phyloP scores from a whole-genome alignment of 2,888 invertebrate species.

The Mesodorylaimus sp. region DNA sequence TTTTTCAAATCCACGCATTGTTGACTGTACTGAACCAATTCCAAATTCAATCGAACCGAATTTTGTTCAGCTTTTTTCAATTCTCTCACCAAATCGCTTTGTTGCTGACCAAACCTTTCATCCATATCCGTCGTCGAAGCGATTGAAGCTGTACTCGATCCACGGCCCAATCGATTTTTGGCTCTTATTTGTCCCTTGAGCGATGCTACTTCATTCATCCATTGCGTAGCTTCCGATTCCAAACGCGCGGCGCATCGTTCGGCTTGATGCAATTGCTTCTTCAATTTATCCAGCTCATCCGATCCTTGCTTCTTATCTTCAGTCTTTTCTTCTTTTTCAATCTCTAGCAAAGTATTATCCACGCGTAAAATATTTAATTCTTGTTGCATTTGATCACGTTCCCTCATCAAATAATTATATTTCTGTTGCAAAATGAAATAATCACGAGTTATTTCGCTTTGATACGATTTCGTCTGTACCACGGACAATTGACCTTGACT shows the following conservation, averaged over 20 bases:
- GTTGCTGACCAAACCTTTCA: background rate
- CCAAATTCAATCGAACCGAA: background rate
- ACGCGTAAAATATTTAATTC: too few species aligned
- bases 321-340: too few species aligned
- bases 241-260: slow-evolving; percentile 1
- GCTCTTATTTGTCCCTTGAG: background rate
- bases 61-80: background rate
- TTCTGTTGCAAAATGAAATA: too few species aligned
- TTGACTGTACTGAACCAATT: background rate
- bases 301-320: too few species aligned
- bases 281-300: background rate
- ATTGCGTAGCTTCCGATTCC: background rate
- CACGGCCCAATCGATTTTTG: too few species aligned
- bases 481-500: too few species aligned
- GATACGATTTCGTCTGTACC: too few species aligned
- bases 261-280: background rate
- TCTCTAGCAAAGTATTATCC: too few species aligned
- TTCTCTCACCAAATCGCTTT: background rate
- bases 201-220: background rate
- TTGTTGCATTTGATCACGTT: too few species aligned
- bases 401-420: too few species aligned
- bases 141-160: too few species aligned
- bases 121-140: background rate
- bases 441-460: too few species aligned
- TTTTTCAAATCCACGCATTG: background rate